Evolutionary conservation across 2,888 invertebrate genomes (phyloP), one percentile per base, ranked within the genome.

Genomic region (Kryphioiulus occultus): DNA sequence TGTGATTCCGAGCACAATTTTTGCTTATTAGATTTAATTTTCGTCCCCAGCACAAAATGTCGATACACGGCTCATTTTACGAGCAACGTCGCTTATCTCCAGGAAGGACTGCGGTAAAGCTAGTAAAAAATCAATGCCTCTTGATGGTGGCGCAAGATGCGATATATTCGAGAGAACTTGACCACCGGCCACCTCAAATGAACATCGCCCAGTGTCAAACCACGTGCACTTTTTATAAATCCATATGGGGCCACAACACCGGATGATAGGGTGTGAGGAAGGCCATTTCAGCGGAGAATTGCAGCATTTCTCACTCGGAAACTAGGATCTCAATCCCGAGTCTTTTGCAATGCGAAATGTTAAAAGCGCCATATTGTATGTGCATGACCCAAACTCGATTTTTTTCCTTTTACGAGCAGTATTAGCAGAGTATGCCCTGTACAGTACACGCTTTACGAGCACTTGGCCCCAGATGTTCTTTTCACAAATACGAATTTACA

Each of bases 11-110:
- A 68, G 68, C 68, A 68, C 68, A 68, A 68, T 68, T 68, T 26
- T 68, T 22, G n/a, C 68, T 68, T 68, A 68, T 68, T 68, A 68
- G 68, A 68, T 68, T 68, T 26, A 68, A 68, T 68, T 68, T 68
- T 68, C 68, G 68, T 68, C 68, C 12, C 26, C 68, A 26, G 35
- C 2, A 9, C 26, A 68, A 68, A 68, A 26, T 26, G 68, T 68
- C 68, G 68, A 22, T 26, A 68, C 26, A 26, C 68, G 26, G 68
- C 68, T n/a, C 68, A 68, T 68, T 68, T 68, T 68, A 22, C 4
- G 9, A 22, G 26, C 12, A 26, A 26, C 12, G 68, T 68, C 26
- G 22, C 59, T 1, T 59, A 59, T 22, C 9, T 59, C 17, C 22
- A 68, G 26, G 9, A 26, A 68, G n/a, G 22, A 68, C 68, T 26